These are phyloP conservation scores for Eulithis prunata DNA, from an alignment of 2,888 invertebrate genomes.

Conservation along the genomic window DNA sequence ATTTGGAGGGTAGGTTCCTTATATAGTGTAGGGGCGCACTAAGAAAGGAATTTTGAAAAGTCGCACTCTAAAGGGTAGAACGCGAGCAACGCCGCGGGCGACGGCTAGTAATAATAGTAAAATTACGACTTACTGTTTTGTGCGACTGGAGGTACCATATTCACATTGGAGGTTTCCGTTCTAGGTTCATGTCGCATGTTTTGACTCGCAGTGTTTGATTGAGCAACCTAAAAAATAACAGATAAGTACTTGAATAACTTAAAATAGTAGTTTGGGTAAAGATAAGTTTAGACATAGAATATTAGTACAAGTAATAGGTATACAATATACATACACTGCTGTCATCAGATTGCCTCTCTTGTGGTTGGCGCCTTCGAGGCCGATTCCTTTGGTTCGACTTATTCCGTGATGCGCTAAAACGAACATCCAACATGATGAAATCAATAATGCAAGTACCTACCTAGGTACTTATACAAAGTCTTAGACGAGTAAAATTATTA, in stretches of 20 bases:
- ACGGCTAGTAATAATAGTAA: no score
- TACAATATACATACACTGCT: slow-evolving; percentile 57
- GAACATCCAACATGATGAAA: slow-evolving; percentile 1
- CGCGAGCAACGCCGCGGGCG: no score
- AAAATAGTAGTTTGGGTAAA: no score
- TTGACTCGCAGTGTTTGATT: slow-evolving; percentile 61
- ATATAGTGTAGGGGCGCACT: no score
- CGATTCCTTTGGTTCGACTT: slow-evolving; percentile 76
- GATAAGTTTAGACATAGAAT: no score
- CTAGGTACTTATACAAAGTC: no score
- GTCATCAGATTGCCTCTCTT: slow-evolving; percentile 70
- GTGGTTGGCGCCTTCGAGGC: slow-evolving; percentile 65
- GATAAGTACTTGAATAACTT: no score
- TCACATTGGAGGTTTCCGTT: slow-evolving; percentile 65
- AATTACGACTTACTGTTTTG: slow-evolving; percentile 61
- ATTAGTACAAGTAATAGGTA: no score
- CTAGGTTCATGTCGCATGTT: slow-evolving; percentile 66
- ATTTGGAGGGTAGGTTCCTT: no score
- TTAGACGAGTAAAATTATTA: no score
- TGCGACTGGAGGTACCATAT: slow-evolving; percentile 69
- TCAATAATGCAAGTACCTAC: not conserved
- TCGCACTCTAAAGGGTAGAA: no score
- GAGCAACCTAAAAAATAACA: slow-evolving; percentile 48
- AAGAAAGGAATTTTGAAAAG: no score
- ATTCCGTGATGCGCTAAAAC: slow-evolving; percentile 67